Conservation (phyloP, 2,888 invertebrate species). For the Epinotia demarniana region DNA sequence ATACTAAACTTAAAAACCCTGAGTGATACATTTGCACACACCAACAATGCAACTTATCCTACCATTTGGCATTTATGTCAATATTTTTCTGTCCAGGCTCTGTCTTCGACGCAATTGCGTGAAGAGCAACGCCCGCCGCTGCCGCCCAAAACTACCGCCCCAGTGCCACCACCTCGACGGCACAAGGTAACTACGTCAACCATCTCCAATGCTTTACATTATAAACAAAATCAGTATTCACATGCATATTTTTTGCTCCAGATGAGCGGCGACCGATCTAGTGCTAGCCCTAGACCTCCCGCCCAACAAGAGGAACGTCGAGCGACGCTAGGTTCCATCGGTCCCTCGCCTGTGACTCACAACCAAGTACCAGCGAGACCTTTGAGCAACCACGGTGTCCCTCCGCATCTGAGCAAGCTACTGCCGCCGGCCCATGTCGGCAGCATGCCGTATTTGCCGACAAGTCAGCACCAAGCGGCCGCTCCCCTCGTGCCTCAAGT, state of each 20-base stretch:
- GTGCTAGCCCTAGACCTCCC: slow-evolving; percentile 71
- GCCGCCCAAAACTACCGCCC: slow-evolving; percentile 76
- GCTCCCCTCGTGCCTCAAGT: slow-evolving; percentile 52
- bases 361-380: slow-evolving; percentile 50
- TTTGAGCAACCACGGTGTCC: slow-evolving; percentile 57
- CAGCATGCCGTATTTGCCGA: slow-evolving; percentile 73
- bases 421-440: slow-evolving; percentile 61
- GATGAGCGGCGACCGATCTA: slow-evolving; percentile 69
- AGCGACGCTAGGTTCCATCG: slow-evolving; percentile 60
- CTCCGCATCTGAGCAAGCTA: slow-evolving; percentile 61
- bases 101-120: slow-evolving; percentile 68
- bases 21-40: background rate
- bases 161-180: slow-evolving; percentile 80
- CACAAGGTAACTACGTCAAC: slow-evolving; percentile 67
- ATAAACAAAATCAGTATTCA: background rate
- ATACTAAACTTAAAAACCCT: no score
- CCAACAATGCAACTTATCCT: background rate
- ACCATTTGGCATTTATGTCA: background rate
- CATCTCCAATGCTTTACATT: background rate
- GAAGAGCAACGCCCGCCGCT: slow-evolving; percentile 79
- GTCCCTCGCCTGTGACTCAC: slow-evolving; percentile 42
- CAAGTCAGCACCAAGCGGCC: slow-evolving; percentile 59
- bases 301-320: slow-evolving; percentile 64
- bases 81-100: slow-evolving; percentile 58
- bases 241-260: slow-evolving; percentile 44